These are phyloP conservation scores for Galeruca laticollis DNA, from an alignment of 2,888 invertebrate genomes.

Conservation along the genomic window DNA sequence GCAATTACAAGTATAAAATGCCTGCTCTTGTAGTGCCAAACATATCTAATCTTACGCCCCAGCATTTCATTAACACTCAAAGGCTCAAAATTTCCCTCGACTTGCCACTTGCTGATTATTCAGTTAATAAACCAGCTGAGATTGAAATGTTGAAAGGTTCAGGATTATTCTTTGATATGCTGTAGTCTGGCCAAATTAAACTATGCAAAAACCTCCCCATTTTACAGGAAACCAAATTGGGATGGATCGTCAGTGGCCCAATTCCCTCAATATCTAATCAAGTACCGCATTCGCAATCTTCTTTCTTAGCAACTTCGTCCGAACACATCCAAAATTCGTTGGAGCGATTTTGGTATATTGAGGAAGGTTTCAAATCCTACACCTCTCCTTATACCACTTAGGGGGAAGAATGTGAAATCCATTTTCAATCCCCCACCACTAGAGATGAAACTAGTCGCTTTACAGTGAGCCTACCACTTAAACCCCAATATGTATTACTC, in stretches of 20 bases:
- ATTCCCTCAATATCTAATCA: neutral
- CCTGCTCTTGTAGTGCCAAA: too few relatives aligned
- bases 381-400: neutral
- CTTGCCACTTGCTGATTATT: too few relatives aligned
- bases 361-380: neutral
- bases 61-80: too few relatives aligned
- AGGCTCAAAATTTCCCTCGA: too few relatives aligned
- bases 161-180: neutral
- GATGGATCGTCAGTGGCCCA: neutral
- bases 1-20: too few relatives aligned
- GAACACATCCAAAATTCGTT: neutral
- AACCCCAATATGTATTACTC: neutral
- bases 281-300: neutral
- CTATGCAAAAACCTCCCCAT: neutral
- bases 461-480: neutral
- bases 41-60: too few relatives aligned
- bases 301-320: neutral
- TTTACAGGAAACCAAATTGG: neutral
- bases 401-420: neutral
- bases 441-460: neutral
- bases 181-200: neutral
- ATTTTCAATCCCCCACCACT: neutral
- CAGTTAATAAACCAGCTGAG: too few relatives aligned
- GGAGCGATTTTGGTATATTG: neutral
- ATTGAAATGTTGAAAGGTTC: neutral